phyloP scores from a whole-genome alignment of 1,140 invertebrate species.

The Amphibalanus amphitrite region DNA sequence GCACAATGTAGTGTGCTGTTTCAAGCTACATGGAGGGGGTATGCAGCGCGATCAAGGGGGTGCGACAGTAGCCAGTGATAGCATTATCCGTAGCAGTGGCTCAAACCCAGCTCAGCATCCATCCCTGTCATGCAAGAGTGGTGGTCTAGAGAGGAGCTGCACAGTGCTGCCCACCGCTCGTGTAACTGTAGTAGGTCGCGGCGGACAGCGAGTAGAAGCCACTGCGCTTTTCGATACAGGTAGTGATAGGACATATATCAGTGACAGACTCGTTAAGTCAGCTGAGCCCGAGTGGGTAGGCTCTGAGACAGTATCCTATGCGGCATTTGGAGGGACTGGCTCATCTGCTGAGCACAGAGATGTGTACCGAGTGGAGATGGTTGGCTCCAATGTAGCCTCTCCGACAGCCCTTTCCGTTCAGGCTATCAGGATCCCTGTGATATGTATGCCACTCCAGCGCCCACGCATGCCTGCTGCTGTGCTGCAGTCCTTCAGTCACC shows the following conservation, averaged over 20 bases:
- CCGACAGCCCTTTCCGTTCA: neutral
- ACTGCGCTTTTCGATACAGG: neutral
- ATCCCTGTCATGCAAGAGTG: neutral
- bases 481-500: neutral
- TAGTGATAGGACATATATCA: neutral
- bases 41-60: neutral
- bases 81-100: neutral
- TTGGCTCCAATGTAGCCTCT: neutral
- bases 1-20: neutral
- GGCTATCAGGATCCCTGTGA: neutral
- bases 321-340: neutral
- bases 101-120: neutral
- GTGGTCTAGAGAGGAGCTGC: neutral
- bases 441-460: neutral
- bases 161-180: neutral
- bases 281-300: neutral
- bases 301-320: neutral
- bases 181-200: neutral
- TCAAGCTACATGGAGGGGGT: neutral
- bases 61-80: neutral
- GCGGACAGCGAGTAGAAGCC: neutral
- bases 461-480: neutral
- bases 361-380: neutral
- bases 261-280: neutral
- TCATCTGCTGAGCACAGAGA: neutral